These are phyloP conservation scores for Conops quadrifasciatus DNA, from an alignment of 2,888 invertebrate genomes.

Conservation along the genomic window DNA sequence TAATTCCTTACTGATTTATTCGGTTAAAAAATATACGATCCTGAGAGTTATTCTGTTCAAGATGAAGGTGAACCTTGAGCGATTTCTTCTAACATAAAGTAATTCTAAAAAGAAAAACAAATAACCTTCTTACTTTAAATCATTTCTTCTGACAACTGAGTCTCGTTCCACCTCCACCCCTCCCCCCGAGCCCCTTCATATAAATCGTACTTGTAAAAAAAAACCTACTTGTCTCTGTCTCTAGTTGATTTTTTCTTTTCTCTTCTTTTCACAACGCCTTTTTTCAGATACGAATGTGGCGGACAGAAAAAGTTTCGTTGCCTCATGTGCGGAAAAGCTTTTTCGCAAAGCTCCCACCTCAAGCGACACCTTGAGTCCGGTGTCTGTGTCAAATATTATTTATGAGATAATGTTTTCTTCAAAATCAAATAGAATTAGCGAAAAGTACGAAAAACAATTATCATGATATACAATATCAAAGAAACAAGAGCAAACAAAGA, in stretches of 20 bases:
- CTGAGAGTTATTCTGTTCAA: too few species aligned
- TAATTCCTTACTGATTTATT: too few species aligned
- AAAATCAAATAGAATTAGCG: slow-evolving; percentile 64
- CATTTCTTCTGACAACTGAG: too few species aligned
- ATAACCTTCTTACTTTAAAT: too few species aligned
- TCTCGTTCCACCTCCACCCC: too few species aligned
- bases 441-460: slow-evolving; percentile 37
- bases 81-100: too few species aligned
- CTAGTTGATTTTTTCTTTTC: slow-evolving; percentile 23
- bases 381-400: slow-evolving; percentile 67
- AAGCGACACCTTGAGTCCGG: slow-evolving; percentile 68
- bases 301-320: slow-evolving; percentile 75
- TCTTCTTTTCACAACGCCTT: slow-evolving; percentile 26
- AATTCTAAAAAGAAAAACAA: too few species aligned
- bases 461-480: neutral
- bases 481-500: slow-evolving; percentile 5
- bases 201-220: too few species aligned
- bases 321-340: slow-evolving; percentile 71
- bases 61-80: too few species aligned
- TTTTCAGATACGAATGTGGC: slow-evolving; percentile 74
- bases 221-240: neutral
- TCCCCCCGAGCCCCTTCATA: too few species aligned
- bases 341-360: slow-evolving; percentile 76
- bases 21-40: too few species aligned
- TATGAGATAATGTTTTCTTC: slow-evolving; percentile 66